These are phyloP conservation scores for Callochromis pleurospilus DNA, from an alignment of 2,113 vertebrate genomes.

Conservation along the genomic window DNA sequence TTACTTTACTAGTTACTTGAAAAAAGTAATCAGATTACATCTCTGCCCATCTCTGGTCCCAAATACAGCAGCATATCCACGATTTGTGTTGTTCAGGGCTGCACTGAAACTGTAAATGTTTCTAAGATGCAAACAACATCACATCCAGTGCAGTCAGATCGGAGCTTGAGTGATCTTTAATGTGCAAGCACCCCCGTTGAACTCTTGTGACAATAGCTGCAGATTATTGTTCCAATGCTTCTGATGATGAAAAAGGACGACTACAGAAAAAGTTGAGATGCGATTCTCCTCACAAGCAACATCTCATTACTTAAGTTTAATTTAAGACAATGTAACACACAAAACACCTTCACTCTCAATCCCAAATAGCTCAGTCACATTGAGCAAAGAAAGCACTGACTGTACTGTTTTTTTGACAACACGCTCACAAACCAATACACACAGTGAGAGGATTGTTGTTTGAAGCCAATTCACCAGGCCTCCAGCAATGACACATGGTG, in stretches of 20 bases:
- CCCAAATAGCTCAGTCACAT: not conserved
- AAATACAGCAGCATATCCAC: not conserved
- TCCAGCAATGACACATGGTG: conserved; percentile 55
- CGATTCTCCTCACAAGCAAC: not conserved
- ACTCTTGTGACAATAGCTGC: not conserved
- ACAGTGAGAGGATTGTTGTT: conserved; percentile 39
- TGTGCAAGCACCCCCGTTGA: not conserved
- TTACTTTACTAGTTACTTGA: too few relatives aligned
- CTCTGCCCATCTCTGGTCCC: too few relatives aligned
- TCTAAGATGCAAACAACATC: not conserved
- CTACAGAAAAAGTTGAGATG: not conserved
- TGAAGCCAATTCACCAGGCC: conserved; percentile 29
- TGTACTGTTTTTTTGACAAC: not conserved
- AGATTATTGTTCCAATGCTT: not conserved
- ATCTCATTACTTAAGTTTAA: not conserved
- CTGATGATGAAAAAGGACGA: not conserved
- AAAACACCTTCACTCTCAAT: not conserved
- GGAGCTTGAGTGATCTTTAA: not conserved
- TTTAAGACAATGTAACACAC: not conserved
- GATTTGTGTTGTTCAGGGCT: not conserved
- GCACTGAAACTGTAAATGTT: not conserved
- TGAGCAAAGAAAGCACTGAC: not conserved
- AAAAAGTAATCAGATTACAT: too few relatives aligned
- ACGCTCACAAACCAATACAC: not conserved
- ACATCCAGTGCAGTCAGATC: not conserved